Evolutionary conservation across 2,113 vertebrate genomes (phyloP).

Genomic region (Mus pahari): DNA sequence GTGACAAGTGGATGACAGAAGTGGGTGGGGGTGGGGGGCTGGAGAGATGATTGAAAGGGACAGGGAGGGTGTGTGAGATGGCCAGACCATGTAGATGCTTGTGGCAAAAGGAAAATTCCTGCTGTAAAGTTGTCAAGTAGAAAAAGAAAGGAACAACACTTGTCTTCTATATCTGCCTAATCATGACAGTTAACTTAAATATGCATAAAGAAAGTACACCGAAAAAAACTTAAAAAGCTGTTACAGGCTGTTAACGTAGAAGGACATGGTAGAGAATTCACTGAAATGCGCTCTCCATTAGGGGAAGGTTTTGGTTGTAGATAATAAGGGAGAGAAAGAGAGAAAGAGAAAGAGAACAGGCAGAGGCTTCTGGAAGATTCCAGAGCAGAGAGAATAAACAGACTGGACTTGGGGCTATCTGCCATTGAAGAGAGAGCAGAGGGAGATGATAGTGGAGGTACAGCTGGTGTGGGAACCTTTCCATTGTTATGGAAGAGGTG

Average conservation of each 20-base stretch:
- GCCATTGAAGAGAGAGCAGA: background rate
- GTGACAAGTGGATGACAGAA: background rate
- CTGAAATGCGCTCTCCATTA: background rate
- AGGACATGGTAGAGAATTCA: background rate
- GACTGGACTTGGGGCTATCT: background rate
- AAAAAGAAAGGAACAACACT: background rate
- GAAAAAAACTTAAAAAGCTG: background rate
- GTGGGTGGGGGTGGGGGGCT: background rate
- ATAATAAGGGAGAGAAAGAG: background rate
- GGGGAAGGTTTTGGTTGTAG: background rate
- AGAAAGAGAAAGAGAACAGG: background rate
- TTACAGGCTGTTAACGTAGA: background rate
- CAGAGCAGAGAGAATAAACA: background rate
- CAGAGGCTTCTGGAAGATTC: background rate
- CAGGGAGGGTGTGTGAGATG: background rate
- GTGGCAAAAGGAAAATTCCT: background rate
- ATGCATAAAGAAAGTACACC: background rate
- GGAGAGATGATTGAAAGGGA: background rate
- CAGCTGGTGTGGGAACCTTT: background rate
- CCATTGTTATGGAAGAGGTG: background rate
- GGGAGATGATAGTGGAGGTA: background rate
- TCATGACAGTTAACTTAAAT: background rate
- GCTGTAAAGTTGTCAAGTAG: slow-evolving; percentile 8
- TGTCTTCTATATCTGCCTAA: background rate
- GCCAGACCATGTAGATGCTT: background rate